Base-by-base conservation (phyloP, 2,797 vertebrate genomes). In the Dromococcyx pavoninus region DNA sequence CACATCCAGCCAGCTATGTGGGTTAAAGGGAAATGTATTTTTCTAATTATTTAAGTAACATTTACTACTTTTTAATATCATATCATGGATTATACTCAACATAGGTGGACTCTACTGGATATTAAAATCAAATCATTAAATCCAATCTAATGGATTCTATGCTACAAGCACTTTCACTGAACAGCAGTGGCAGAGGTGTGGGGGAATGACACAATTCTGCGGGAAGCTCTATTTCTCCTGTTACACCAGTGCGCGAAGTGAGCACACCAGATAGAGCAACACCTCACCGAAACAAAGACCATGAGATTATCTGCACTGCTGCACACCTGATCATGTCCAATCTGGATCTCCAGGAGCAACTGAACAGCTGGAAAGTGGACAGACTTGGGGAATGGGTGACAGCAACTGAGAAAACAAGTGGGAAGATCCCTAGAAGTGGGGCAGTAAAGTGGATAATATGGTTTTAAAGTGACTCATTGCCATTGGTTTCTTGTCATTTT, bases 131-230 rank as follows among this genome's bases (percentile, higher is more conserved):
- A 60, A 56, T 28, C 10, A 11, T 37, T 44, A 28, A 30, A 8
- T 57, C 50, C n/a, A 27, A 23, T 50, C n/a, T 32, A 37, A 37
- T 2, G 12, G 35, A 58, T 46, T 37, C 18, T 25, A 28, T 1
- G 33, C 33, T 58, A 32, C 44, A 39, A 56, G 39, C 54, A 39
- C 10, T 1, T 41, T 25, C 30, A 43, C 6, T 3, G 2, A 48
- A 39, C 28, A 39, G 33, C 62, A 24, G 33, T 2, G 44, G n/a
- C 32, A 54, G 17, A 41, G 39, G 58, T 1, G 0, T 8, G n/a
- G 21, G 22, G 43, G 16, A 65, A 30, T 1, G 7, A 25, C 13
- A 4, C 0, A 1, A 39, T 39, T n/a, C 67, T 60, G 24, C 0
- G 0, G 43, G 73, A 78, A 53, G 28, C 28, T 13, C 12, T 9